Conservation (phyloP, 2,797 vertebrate genomes). For the Muscicapa comitata region DNA sequence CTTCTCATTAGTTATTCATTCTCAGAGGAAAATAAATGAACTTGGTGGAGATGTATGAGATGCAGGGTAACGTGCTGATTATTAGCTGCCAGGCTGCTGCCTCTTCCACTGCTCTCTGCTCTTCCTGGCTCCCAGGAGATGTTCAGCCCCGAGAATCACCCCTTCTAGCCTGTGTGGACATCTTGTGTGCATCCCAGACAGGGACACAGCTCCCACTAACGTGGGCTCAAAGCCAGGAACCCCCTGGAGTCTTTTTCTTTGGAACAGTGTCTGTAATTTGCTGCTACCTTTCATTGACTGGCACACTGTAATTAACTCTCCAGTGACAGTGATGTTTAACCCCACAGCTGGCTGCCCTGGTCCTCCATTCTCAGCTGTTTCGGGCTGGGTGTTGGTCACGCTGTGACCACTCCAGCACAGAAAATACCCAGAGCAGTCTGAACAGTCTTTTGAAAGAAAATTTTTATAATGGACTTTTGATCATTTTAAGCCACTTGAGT, state of each 20-base stretch:
- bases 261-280: not conserved
- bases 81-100: not conserved
- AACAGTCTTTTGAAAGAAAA: not conserved
- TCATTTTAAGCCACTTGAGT: not conserved
- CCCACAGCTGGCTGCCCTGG: not conserved
- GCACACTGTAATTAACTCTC: not conserved
- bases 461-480: not conserved
- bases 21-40: not conserved
- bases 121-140: not conserved
- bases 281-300: not conserved
- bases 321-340: not conserved
- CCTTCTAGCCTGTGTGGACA: not conserved
- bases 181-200: not conserved
- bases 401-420: accelerated
- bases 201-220: not conserved
- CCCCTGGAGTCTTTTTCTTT: not conserved
- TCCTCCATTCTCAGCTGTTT: not conserved
- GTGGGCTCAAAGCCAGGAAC: not conserved
- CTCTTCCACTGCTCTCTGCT: not conserved
- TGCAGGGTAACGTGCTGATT: not conserved
- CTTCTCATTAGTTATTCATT: slow-evolving; percentile 1
- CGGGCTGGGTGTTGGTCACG: not conserved
- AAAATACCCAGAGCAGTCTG: not conserved
- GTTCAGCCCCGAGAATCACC: not conserved
- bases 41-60: not conserved